Base-by-base conservation (phyloP, 1,140 invertebrate genomes). In the Drosophila nikananu region DNA sequence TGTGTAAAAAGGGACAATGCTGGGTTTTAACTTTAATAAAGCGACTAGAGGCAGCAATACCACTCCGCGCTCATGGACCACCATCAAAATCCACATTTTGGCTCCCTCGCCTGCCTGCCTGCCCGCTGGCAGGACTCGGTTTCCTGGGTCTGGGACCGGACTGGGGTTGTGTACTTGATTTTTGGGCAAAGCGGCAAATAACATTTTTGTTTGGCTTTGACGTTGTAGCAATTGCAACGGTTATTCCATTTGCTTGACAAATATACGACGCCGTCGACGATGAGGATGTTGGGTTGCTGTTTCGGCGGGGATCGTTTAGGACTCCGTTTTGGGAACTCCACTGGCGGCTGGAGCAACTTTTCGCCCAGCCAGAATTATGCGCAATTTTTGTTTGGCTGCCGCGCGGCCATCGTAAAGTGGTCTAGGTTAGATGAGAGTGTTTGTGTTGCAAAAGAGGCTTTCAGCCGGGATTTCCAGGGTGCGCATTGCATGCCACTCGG, bases 181-280 rank as follows among this genome's bases (percentile, higher is more conserved):
- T 89, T 91, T 91, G 86, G 86, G 86, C 71, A 89, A 89, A 89
- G 82, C 86, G 86, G 86, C 86, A 89, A 89, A 89, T 89, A 89
- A 90, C 86, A 89, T 89, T 89, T 89, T 89, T 89, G 86, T 89
- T 89, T 89, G 81, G 79, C 81, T 89, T 90, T 90, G 86, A 89
- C 86, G 86, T 89, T 89, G 75, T 90, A 90, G 86, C 86, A 86
- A 89, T 89, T 86, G 78, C 86, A 90, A 81, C 82, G 81, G 86
- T 86, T 91, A 86, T 89, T 89, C 86, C 86, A 89, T 89, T 89
- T 89, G 82, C 86, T 91, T 91, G 86, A 89, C 86, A 89, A 89
- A 89, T 90, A 89, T 77, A 89, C 86, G 77, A 78, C 35, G 65
- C 17, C 52, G 59, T 32, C 30, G 30, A 32, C 35, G 27, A 21